Conservation (phyloP, 2,888 invertebrate species). For the Philereme transversata region DNA sequence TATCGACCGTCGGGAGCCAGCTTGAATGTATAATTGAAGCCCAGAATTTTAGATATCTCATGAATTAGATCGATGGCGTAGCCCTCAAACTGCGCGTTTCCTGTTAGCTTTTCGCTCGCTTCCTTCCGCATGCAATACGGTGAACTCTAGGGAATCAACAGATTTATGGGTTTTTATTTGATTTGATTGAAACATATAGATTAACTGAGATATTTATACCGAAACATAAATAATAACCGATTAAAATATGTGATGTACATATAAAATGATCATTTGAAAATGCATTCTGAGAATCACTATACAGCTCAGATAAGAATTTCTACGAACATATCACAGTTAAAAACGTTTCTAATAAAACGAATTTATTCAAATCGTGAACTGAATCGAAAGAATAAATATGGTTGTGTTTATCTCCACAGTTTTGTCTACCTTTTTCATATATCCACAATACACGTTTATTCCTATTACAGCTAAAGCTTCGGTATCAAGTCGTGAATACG, state of each 20-base stretch:
- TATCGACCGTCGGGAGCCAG: constrained; percentile 94
- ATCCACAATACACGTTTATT: constrained; percentile 32
- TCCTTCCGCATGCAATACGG: constrained; percentile 98
- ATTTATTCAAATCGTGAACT: constrained; percentile 40
- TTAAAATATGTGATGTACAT: background rate
- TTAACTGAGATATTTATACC: background rate
- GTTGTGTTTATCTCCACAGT: constrained; percentile 38
- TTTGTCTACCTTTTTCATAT: constrained; percentile 41
- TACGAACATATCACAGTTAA: constrained; percentile 11
- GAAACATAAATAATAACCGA: background rate
- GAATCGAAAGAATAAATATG: constrained; percentile 38
- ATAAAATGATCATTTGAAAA: constrained; percentile 6
- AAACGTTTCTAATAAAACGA: constrained; percentile 23
- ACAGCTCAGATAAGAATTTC: background rate
- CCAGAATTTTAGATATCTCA: constrained; percentile 94
- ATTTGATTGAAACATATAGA: constrained; percentile 36
- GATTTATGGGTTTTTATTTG: constrained; percentile 29
- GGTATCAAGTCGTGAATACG: constrained; percentile 50
- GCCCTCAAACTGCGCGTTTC: constrained; percentile 97
- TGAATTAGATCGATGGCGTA: constrained; percentile 97
- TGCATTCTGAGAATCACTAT: constrained; percentile 2
- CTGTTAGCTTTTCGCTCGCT: constrained; percentile 91
- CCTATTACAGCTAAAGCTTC: constrained; percentile 34
- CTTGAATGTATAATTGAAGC: constrained; percentile 94
- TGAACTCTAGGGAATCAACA: constrained; percentile 87